Percentiles rank a stretch among this genome's conserved stretches.
Conservation (phyloP, 2,113 vertebrate genomes). For the Bambusicola thoracicus region DNA sequence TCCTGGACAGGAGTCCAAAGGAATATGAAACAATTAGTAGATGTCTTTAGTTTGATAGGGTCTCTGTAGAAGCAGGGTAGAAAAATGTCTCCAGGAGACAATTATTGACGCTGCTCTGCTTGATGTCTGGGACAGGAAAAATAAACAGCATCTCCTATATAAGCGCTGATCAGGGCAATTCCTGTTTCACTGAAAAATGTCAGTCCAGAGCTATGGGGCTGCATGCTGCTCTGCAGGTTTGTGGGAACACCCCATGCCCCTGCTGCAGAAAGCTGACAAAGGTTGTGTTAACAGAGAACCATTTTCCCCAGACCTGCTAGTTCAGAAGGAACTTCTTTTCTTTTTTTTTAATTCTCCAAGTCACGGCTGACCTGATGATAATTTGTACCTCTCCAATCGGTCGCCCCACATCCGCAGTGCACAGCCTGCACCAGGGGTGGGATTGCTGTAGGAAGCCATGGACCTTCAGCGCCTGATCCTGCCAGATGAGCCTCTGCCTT, state of each 20-base stretch:
- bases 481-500: conserved; percentile 22
- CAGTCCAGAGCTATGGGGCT: not conserved
- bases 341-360: not conserved
- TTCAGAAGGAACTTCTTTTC: not conserved
- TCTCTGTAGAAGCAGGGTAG: not conserved
- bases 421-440: fast-evolving
- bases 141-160: not conserved
- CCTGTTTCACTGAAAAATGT: not conserved
- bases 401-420: fast-evolving
- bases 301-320: not conserved
- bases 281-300: not conserved
- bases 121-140: not conserved
- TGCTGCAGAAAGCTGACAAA: not conserved
- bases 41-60: not conserved
- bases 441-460: not conserved
- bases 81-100: not conserved
- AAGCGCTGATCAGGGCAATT: not conserved
- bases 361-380: not conserved
- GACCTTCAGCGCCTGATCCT: not conserved
- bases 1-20: not conserved
- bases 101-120: not conserved
- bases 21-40: not conserved
- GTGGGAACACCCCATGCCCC: not conserved
- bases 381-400: fast-evolving
- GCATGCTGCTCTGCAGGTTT: not conserved